Evolutionary conservation across 2,888 invertebrate species (phyloP), one percentile per base, ranked within the genome.

Genomic region (Smittia sp.): DNA sequence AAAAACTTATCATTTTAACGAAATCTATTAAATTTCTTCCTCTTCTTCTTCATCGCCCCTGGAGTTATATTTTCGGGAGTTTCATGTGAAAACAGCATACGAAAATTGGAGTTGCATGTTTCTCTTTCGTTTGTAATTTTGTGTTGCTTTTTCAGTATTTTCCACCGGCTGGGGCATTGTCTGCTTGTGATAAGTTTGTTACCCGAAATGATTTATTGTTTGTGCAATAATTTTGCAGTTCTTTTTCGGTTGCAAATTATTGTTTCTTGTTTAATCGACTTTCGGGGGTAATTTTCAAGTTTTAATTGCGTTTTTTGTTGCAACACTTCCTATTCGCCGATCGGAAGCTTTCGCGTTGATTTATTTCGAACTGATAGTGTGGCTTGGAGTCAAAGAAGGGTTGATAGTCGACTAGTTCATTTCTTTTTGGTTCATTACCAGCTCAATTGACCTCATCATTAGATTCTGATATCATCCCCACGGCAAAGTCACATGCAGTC

Each of bases 151-250:
- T 15, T 15, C 38, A 24, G 2, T 25, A 25, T 15, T 66, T 32
- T 66, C 39, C 20, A 22, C 24, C 41, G 39, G 15, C 22, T 46
- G 22, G 27, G 52, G 18, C 13, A 52, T 69, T 69, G 69, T 54
- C 69, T 69, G 69, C 25, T 69, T 69, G 69, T 69, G 69, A 69
- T 69, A 69, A 69, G 52, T 69, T 69, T 69, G 41, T 54, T 24
- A 25, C n/a, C 69, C 41, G 11, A 69, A 69, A 69, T 69, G 69
- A 69, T 69, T 69, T 69, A 69, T 54, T 54, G 54, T 54, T 69
- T 46, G 46, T 46, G 54, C 69, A 69, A 54, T 69, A 20, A 41
- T 46, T 46, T 68, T 52, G 24, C 41, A 18, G n/a, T 24, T 18
- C 46, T 67, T 67, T 18, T 67, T 41, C 25, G 15, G 46, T 24